These are phyloP conservation scores for Brachyistius frenatus DNA, from an alignment of 2,113 vertebrate species.

Conservation along the genomic window DNA sequence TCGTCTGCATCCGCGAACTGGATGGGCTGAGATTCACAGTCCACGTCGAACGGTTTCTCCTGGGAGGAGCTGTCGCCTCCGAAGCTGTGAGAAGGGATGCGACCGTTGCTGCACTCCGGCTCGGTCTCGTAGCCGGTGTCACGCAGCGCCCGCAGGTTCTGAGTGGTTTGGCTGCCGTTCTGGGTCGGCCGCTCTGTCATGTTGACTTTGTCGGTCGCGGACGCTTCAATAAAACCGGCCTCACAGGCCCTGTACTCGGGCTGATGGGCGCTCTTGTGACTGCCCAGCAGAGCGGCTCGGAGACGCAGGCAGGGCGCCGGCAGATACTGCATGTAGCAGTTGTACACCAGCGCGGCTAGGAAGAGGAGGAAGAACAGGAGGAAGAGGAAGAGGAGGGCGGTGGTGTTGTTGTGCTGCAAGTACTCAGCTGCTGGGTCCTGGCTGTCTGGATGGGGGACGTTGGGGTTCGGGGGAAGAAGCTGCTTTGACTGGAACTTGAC, in stretches of 20 bases:
- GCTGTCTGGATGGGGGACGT: slow-evolving; percentile 74
- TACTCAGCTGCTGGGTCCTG: slow-evolving; percentile 87
- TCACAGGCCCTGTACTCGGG: slow-evolving; percentile 90
- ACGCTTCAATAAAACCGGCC: slow-evolving; percentile 88
- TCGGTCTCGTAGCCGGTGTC: slow-evolving; percentile 97
- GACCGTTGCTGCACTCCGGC: slow-evolving; percentile 89
- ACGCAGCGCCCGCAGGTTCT: slow-evolving; percentile 81
- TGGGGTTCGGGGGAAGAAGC: slow-evolving; percentile 76
- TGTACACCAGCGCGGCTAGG: slow-evolving; percentile 89
- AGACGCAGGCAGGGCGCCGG: slow-evolving; percentile 92
- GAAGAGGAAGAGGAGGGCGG: slow-evolving; percentile 90
- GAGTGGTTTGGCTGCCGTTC: slow-evolving; percentile 84
- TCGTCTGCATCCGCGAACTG: slow-evolving; percentile 91
- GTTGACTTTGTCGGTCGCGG: slow-evolving; percentile 82
- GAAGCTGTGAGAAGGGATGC: slow-evolving; percentile 81
- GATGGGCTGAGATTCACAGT: slow-evolving; percentile 89
- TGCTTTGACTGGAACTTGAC: slow-evolving; percentile 60
- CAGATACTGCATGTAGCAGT: slow-evolving; percentile 96
- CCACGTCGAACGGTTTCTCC: slow-evolving; percentile 92
- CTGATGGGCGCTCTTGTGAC: slow-evolving; percentile 86
- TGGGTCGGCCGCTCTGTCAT: slow-evolving; percentile 79
- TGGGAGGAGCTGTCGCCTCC: slow-evolving; percentile 67
- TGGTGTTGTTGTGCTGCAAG: slow-evolving; percentile 89
- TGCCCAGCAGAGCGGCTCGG: slow-evolving; percentile 87
- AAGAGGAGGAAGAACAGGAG: slow-evolving; percentile 94